Base-by-base conservation (phyloP, 1,140 invertebrate species). In the Vollenhovia emeryi region DNA sequence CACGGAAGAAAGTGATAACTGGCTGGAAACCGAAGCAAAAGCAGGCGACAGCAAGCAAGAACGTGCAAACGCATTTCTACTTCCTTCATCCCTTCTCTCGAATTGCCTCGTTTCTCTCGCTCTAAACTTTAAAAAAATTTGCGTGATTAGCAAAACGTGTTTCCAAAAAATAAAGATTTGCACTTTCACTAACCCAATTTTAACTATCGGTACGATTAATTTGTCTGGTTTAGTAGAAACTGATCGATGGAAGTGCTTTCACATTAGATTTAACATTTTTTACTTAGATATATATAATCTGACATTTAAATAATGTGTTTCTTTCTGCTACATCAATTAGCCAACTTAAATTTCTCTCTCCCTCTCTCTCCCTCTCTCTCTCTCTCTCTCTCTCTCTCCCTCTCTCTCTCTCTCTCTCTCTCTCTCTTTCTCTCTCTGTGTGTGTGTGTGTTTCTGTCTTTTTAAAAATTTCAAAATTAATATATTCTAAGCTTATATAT, bases 1-100 rank as follows among this genome's bases (percentile, higher is more conserved):
- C 11, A 24, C 59, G 55, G 30, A 64, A 71, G 59, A 79, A 87
- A 87, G 48, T 40, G 79, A 86, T 40, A 68, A 30, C 57, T 50
- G 4, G 18, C 27, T 48, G 6, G 27, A 40, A 27, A 48, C 8
- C 57, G 40, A 75, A 76, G 74, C 59, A 66, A 78, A 64, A 78
- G 73, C 24, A 21, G 27, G 40, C 55, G 40, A 76, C 2, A 45
- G 57, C 21, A 30, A 45, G 36, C 40, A 74, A 57, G n/a, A 55
- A 60, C 57, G n/a, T 45, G 36, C 55, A 60, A 76, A 60, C 5
- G 5, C 36, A 60, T 43, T 59, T 27, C 33, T 59, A 15, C 24
- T 45, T n/a, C 48, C 18, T 40, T 60, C 24, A 59, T n/a, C 21
- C 24, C 21, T 73, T 5, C 30, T 73, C 33, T 24, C 11, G 36